Evolutionary conservation across 2,888 invertebrate species (phyloP), one percentile per base, ranked within the genome.

Genomic region (Achlya flavicornis): DNA sequence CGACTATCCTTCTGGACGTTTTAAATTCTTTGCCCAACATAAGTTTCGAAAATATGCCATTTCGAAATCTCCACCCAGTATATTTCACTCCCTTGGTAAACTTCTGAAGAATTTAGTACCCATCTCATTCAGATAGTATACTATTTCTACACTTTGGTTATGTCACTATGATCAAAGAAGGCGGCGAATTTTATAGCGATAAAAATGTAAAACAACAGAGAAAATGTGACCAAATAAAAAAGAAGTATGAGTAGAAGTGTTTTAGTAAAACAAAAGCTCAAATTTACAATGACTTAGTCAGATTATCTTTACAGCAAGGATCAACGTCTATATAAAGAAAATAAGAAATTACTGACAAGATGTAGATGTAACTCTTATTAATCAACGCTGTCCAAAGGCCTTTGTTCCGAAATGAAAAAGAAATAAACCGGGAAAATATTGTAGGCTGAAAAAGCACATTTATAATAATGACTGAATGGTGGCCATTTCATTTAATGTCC

Each of bases 371-470:
- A 48, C 5, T 53, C 19, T 53, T 53, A 53, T 53, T 53, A 53
- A 53, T 53, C 53, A 53, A 53, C 53, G 7, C 19, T 53, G 53
- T 53, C 53, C 19, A 19, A 19, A 19, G 53, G 53, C 53, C 53
- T 53, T 53, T 53, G 53, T 53, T 53, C 19, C 19, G 26, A 53
- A 19, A 19, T 53, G 16, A 19, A 53, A 19, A 19, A 53, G n/a
- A 53, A 53, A 53, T n/a, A 19, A 10, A 53, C n/a, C 16, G 19
- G n/a, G 53, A 53, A 53, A 53, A 53, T 53, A 53, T 53, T 53
- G 53, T 53, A 19, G 53, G 7, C 19, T 19, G 19, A n/a, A 53
- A 53, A 53, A 53, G 53, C 53, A 53, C 53, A 53, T 53, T 53
- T 53, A 53, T 19, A 53, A n/a, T 41, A n/a, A 53, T 53, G 53